Conservation (phyloP, 2,113 vertebrate genomes). For the Mixornis gularis region DNA sequence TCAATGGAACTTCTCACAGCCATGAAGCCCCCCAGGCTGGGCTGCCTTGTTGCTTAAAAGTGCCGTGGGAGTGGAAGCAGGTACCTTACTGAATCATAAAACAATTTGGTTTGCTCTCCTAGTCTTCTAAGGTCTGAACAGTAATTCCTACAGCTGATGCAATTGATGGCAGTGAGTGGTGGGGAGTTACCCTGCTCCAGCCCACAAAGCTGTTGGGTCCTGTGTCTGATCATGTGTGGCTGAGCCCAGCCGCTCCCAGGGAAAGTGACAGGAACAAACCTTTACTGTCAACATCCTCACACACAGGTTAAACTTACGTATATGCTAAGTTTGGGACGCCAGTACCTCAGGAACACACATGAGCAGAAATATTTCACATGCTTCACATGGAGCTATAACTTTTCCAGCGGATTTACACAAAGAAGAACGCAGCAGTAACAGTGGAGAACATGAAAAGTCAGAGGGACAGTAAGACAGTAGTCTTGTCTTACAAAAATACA, state of each 20-base stretch:
- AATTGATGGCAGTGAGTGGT: neutral
- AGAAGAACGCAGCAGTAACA: neutral
- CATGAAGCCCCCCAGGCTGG: neutral
- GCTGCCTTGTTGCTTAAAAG: neutral
- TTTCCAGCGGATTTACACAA: neutral
- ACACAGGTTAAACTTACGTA: neutral
- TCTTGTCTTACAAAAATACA: neutral
- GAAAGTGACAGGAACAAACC: fast-evolving
- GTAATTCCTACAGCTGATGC: neutral
- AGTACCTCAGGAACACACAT: neutral
- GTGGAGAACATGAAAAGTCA: neutral
- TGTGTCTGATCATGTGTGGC: neutral
- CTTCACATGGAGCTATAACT: neutral
- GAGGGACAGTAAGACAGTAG: neutral
- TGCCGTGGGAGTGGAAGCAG: neutral
- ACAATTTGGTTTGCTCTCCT: neutral
- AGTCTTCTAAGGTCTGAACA: neutral
- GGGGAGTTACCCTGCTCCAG: neutral
- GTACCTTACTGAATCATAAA: neutral
- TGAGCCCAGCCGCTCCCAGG: neutral
- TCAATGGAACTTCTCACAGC: neutral
- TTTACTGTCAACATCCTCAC: neutral
- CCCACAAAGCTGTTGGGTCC: neutral
- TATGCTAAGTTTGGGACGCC: neutral
- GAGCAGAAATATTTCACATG: neutral